A percentile compares a stretch with the other conserved stretches of the same genome.
Conservation (phyloP, 2,888 invertebrate species). For the Candidula unifasciata region DNA sequence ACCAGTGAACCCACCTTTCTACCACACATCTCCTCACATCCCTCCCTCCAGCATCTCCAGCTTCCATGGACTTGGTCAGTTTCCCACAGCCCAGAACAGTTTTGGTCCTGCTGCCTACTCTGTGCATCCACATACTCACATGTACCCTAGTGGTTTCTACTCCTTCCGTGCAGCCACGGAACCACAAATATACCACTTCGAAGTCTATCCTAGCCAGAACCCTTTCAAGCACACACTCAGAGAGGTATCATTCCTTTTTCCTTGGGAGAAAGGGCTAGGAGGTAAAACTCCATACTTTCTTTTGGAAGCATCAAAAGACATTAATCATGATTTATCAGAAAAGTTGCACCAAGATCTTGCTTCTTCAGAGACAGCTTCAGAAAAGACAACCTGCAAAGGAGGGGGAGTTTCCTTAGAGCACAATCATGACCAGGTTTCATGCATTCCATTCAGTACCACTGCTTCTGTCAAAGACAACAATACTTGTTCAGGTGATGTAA, state of each 20-base stretch:
- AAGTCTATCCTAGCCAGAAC: slow-evolving; percentile 54
- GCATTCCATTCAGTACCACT: too few species aligned
- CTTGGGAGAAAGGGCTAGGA: neutral
- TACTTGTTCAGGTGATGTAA: too few species aligned
- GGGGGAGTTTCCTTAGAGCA: too few species aligned
- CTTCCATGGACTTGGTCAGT: slow-evolving; percentile 57
- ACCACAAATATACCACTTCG: slow-evolving; percentile 61
- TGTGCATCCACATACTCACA: slow-evolving; percentile 54
- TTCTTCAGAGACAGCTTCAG: neutral
- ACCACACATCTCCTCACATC: slow-evolving; percentile 57
- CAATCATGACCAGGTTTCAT: too few species aligned
- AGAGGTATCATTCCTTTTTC: neutral
- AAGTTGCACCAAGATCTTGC: neutral
- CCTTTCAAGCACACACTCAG: slow-evolving; percentile 33
- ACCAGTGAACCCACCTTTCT: slow-evolving; percentile 52
- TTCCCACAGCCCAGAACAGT: slow-evolving; percentile 49
- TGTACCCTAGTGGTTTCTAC: slow-evolving; percentile 57
- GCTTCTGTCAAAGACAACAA: too few species aligned
- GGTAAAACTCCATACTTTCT: neutral
- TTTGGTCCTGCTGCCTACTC: slow-evolving; percentile 49
- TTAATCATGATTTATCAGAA: neutral
- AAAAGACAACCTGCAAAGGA: too few species aligned
- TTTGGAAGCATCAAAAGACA: neutral
- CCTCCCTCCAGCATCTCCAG: slow-evolving; percentile 53
- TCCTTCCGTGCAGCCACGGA: slow-evolving; percentile 58